Evolutionary conservation across 2,888 invertebrate species (phyloP), one percentile per base, ranked within the genome.

Genomic region (Sminthurinus aureus): DNA sequence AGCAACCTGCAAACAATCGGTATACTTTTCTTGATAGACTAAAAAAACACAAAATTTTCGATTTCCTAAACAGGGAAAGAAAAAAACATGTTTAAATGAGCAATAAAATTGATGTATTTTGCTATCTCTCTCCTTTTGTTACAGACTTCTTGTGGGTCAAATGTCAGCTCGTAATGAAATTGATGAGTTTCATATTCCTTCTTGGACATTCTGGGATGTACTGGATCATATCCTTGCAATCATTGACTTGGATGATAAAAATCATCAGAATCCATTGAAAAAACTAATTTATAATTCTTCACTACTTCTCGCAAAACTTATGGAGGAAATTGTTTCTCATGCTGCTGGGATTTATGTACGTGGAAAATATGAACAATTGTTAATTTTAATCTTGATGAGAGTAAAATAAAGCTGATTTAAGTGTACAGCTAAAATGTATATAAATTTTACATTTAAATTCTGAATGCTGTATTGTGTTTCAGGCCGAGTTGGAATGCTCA

Each of bases 251-350:
- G 97, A 97, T 0, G 94, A 97, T 66, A 90, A 91, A 79, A 92
- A 92, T 89, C 91, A 91, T n/a, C 91, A 91, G 81, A 91, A 92
- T 85, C 90, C 90, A 79, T 89, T 90, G 0, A 84, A 85, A 86
- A 90, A 91, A 79, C 90, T 92, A 6, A 91, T 92, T 79, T 90
- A 90, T 79, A 91, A 91, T 89, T 90, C 91, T 0, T 92, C 92
- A 84, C 89, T 91, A 51, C 89, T 92, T n/a, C 89, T 95, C 84
- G 95, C 96, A 0, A 93, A 97, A 82, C 94, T 98, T 0, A 93
- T 98, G 71, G 96, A 96, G 0, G 98, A 98, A 91, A 92, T 98
- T 85, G 95, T 95, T 0, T 94, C 95, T 88, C 95, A 94, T 88
- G 95, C 95, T 22, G 94, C 93, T 81, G 93, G 94, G n/a, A 92